Evolutionary conservation across 2,888 invertebrate genomes (phyloP).

Genomic region (Drosophila suboccidentalis): DNA sequence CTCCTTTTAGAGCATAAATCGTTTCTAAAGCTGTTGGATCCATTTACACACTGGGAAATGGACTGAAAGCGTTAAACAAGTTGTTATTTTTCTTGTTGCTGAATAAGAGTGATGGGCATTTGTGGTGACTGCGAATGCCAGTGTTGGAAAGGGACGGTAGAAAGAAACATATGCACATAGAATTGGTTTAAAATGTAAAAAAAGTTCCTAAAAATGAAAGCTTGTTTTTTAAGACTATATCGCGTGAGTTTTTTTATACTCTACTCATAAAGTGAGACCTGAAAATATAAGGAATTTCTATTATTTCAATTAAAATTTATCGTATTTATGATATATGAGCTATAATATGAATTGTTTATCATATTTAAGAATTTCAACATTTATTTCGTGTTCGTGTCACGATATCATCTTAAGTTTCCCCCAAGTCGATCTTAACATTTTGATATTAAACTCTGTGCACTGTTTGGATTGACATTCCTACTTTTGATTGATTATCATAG

Average conservation of each 20-base stretch:
- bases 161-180: too few relatives aligned
- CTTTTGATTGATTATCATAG: neutral
- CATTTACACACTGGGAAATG: conserved; percentile 14
- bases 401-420: neutral
- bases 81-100: conserved; percentile 1
- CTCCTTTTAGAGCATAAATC: neutral
- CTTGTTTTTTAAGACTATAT: too few relatives aligned
- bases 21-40: neutral
- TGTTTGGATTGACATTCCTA: too few relatives aligned
- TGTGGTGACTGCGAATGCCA: conserved; percentile 21
- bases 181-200: neutral
- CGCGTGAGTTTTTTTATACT: too few relatives aligned
- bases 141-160: conserved; percentile 14
- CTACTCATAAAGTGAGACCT: too few relatives aligned
- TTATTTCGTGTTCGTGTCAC: neutral
- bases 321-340: neutral
- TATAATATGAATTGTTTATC: too few relatives aligned
- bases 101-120: conserved; percentile 34
- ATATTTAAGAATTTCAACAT: neutral
- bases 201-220: neutral
- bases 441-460: too few relatives aligned
- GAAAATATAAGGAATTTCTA: too few relatives aligned
- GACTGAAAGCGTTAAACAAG: conserved; percentile 7
- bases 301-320: neutral
- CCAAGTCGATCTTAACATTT: too few relatives aligned